A percentile compares a stretch with the other conserved stretches of the same genome.
phyloP scores from a whole-genome alignment of 2,113 vertebrate genomes.

The western clawed frog (Xenopus tropicalis) region DNA sequence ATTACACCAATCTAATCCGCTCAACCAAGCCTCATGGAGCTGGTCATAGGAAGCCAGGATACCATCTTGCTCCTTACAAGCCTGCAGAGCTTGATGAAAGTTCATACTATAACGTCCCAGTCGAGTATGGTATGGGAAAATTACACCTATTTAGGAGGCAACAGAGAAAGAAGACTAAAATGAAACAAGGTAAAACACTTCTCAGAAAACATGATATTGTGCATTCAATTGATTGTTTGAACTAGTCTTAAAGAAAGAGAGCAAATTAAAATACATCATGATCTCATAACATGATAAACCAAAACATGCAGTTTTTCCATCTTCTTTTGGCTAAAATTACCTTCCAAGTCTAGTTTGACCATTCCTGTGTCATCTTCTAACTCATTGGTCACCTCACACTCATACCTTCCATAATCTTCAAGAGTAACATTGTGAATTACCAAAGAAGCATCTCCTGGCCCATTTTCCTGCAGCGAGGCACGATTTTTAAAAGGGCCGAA shows the following conservation, averaged over 20 bases:
- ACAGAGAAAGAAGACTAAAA: no score
- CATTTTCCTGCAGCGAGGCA: conserved; percentile 76
- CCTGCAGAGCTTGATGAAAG: conserved; percentile 78
- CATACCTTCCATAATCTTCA: conserved; percentile 90
- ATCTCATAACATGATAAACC: no score
- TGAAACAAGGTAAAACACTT: no score
- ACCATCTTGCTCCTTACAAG: conserved; percentile 82
- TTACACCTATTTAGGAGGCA: conserved; percentile 33
- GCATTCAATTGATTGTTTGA: no score
- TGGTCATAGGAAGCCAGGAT: conserved; percentile 90
- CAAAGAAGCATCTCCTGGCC: conserved; percentile 79
- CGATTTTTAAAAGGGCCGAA: conserved; percentile 81
- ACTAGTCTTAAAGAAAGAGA: no score
- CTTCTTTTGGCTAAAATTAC: conserved; percentile 52
- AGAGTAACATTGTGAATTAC: conserved; percentile 89
- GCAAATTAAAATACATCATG: no score
- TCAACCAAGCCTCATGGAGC: conserved; percentile 86
- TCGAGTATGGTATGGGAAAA: conserved; percentile 88
- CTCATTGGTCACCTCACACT: conserved; percentile 93
- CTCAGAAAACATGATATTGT: no score
- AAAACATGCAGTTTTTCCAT: no score
- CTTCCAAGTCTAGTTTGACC: conserved; percentile 91
- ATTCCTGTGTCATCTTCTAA: conserved; percentile 88
- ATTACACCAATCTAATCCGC: conserved; percentile 93
- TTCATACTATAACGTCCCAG: conserved; percentile 87